These are phyloP conservation scores for Chiroxiphia lanceolata DNA, from an alignment of 2,797 vertebrate species.

Conservation along the genomic window DNA sequence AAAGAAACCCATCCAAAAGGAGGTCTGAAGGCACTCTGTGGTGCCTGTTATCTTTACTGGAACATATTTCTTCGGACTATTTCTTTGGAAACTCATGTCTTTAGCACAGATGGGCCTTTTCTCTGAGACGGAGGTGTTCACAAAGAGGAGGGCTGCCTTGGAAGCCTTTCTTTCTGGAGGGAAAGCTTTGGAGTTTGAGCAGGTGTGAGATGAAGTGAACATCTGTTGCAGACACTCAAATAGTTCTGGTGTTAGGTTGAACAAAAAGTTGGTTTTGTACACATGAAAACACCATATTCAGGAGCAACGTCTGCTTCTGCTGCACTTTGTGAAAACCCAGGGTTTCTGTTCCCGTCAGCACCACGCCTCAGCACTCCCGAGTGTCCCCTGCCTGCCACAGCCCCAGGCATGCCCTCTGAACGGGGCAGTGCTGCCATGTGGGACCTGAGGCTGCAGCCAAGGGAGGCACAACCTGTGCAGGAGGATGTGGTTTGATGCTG, in stretches of 20 bases:
- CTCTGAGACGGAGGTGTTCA: not conserved
- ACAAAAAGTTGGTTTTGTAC: not conserved
- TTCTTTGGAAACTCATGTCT: not conserved
- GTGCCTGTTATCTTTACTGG: not conserved
- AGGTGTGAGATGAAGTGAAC: not conserved
- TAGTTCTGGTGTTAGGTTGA: not conserved
- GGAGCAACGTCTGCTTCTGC: not conserved
- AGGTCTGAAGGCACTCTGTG: not conserved
- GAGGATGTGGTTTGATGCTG: slow-evolving; percentile 14
- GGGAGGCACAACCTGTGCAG: accelerated
- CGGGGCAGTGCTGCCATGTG: too few species aligned
- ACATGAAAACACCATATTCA: not conserved
- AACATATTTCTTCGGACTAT: not conserved
- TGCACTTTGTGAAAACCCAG: not conserved
- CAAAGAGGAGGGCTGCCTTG: not conserved
- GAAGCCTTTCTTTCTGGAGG: not conserved
- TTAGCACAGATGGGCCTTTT: not conserved
- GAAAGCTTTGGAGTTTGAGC: not conserved
- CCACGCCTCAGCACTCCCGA: not conserved
- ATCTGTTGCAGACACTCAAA: not conserved
- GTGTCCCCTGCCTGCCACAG: not conserved
- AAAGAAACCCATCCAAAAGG: not conserved
- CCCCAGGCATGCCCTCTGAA: too few species aligned
- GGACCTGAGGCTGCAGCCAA: not conserved
- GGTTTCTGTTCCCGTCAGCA: not conserved